A percentile compares a stretch with the other conserved stretches of the same genome.
Conservation (phyloP, 2,797 vertebrate species). For the Semaprochilodus insignis region DNA sequence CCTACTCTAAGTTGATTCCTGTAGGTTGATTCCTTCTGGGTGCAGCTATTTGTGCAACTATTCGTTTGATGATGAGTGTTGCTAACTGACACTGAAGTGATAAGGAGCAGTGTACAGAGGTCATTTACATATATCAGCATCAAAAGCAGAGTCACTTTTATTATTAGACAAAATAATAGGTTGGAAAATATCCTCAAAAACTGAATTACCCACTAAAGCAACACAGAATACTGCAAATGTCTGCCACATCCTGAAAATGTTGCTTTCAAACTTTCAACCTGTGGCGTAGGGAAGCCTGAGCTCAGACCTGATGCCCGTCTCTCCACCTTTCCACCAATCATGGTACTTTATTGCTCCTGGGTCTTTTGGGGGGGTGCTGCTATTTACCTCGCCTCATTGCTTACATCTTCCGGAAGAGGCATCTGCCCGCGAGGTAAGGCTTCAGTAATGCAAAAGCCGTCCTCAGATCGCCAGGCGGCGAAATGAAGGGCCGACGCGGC, state of each 20-base stretch:
- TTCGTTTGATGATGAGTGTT: too few relatives aligned
- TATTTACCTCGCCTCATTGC: not conserved
- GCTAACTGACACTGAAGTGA: too few relatives aligned
- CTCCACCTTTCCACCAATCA: slow-evolving; percentile 19
- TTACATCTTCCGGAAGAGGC: slow-evolving; percentile 28
- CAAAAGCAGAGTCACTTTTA: too few relatives aligned
- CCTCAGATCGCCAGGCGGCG: slow-evolving; percentile 39
- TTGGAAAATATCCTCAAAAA: too few relatives aligned
- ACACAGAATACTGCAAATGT: too few relatives aligned
- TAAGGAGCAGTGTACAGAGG: too few relatives aligned
- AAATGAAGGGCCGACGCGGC: slow-evolving; percentile 57
- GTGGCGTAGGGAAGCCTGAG: not conserved
- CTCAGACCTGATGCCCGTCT: not conserved
- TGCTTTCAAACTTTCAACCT: not conserved
- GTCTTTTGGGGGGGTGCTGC: not conserved
- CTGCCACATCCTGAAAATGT: not conserved
- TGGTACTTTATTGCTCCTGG: slow-evolving; percentile 20
- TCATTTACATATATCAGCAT: too few relatives aligned
- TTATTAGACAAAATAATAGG: too few relatives aligned
- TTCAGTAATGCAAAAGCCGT: slow-evolving; percentile 37
- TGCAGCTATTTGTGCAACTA: too few relatives aligned
- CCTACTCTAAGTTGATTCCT: too few relatives aligned
- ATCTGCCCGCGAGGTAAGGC: slow-evolving; percentile 38
- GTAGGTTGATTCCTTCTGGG: too few relatives aligned
- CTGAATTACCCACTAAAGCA: too few relatives aligned